phyloP scores from a whole-genome alignment of 1,140 invertebrate species.

The Telenomus remus region DNA sequence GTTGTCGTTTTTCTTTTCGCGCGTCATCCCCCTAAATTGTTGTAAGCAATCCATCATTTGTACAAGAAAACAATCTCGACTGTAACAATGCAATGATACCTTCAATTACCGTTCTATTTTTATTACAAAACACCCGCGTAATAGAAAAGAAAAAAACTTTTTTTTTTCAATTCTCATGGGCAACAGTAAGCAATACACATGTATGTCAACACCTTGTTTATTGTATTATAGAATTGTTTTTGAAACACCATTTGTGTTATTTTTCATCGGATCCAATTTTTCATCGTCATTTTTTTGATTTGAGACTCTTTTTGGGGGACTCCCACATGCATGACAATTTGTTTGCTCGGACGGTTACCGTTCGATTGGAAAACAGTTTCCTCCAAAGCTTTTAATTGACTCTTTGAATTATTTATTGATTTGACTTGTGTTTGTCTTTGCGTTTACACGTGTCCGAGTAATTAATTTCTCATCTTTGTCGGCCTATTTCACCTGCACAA shows the following conservation, averaged over 20 bases:
- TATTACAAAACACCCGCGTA: constrained; percentile 8
- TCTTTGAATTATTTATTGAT: constrained; percentile 23
- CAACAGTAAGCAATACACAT: constrained; percentile 39
- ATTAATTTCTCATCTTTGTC: constrained; percentile 22
- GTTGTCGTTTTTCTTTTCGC: background rate
- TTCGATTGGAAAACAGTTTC: constrained; percentile 20
- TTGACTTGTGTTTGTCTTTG: constrained; percentile 5
- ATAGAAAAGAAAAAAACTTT: background rate
- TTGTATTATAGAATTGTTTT: constrained; percentile 52
- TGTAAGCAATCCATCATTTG: constrained; percentile 20
- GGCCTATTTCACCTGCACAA: constrained; percentile 12
- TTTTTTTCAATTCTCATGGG: constrained; percentile 25
- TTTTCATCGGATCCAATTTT: constrained; percentile 17
- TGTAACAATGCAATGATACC: constrained; percentile 15
- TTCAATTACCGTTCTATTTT: constrained; percentile 8
- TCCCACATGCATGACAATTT: background rate
- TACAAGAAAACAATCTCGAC: constrained; percentile 19
- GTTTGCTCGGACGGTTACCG: background rate
- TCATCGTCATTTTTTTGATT: background rate
- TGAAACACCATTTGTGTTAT: constrained; percentile 37
- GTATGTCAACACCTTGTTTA: constrained; percentile 44
- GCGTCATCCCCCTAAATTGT: too few relatives aligned
- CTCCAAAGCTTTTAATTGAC: constrained; percentile 18
- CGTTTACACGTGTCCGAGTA: constrained; percentile 1
- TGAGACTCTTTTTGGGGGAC: background rate